phyloP scores from a whole-genome alignment of 2,113 vertebrate genomes.

The Ctenomys sociabilis region DNA sequence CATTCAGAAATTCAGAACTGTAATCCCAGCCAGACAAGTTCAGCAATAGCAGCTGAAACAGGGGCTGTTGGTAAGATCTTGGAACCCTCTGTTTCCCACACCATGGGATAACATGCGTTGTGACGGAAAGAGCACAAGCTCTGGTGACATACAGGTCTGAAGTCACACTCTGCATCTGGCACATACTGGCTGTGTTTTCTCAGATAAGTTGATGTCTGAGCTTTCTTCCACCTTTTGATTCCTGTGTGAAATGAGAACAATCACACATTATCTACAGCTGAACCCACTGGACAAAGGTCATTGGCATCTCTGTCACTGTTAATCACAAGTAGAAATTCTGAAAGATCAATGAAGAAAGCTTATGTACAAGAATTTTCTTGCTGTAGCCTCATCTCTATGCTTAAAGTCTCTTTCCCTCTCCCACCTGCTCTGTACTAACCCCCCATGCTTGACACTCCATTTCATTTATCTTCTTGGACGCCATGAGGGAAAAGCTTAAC shows the following conservation, averaged over 20 bases:
- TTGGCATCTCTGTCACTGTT: slow-evolving; percentile 62
- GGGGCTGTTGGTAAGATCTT: slow-evolving; percentile 78
- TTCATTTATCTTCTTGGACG: slow-evolving; percentile 10
- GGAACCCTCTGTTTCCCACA: slow-evolving; percentile 38
- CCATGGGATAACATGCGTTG: neutral
- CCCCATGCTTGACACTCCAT: neutral
- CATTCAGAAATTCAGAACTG: slow-evolving; percentile 82
- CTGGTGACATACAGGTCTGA: neutral
- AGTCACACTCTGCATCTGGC: neutral
- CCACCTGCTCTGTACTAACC: neutral
- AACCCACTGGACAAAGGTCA: slow-evolving; percentile 63
- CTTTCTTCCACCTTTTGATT: slow-evolving; percentile 4
- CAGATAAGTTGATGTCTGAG: neutral
- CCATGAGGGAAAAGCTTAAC: neutral
- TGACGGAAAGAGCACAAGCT: neutral
- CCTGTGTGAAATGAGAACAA: slow-evolving; percentile 21
- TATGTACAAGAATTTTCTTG: neutral
- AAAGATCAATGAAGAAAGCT: slow-evolving; percentile 60
- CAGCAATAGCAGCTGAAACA: slow-evolving; percentile 85
- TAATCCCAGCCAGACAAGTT: slow-evolving; percentile 84
- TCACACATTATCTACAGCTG: slow-evolving; percentile 13
- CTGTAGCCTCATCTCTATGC: neutral
- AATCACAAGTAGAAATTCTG: slow-evolving; percentile 70
- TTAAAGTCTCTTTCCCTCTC: neutral
- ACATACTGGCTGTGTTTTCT: neutral